A percentile compares a stretch with the other conserved stretches of the same genome.
These are phyloP conservation scores for Drosophila vallismaia DNA, from an alignment of 2,888 invertebrate genomes.

Conservation along the genomic window DNA sequence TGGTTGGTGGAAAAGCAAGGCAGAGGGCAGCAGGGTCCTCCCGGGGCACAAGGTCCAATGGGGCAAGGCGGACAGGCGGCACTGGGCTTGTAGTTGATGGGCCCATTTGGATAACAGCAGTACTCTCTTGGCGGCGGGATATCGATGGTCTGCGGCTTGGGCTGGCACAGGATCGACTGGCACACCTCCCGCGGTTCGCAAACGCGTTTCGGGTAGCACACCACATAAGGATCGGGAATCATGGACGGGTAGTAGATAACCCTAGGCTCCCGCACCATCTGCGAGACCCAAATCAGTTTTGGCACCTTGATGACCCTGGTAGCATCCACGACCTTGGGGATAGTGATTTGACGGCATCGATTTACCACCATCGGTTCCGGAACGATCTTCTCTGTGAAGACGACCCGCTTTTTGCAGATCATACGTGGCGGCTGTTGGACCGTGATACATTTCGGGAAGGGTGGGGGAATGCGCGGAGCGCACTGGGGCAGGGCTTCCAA, in stretches of 20 bases:
- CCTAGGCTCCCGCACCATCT: constrained; percentile 81
- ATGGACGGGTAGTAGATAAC: constrained; percentile 81
- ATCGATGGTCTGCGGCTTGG: constrained; percentile 81
- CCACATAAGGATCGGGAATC: constrained; percentile 81
- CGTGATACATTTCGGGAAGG: constrained; percentile 79
- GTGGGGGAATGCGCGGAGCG: constrained; percentile 78
- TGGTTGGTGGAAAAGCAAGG: constrained; percentile 39
- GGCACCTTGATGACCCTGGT: constrained; percentile 81
- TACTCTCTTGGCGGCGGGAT: constrained; percentile 81
- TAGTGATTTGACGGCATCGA: constrained; percentile 79
- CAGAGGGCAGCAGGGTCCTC: constrained; percentile 64
- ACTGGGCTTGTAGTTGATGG: constrained; percentile 78
- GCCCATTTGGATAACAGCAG: constrained; percentile 81
- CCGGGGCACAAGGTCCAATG: constrained; percentile 62
- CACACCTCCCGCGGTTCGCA: constrained; percentile 82
- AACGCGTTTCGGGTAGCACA: constrained; percentile 79
- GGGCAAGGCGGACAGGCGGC: constrained; percentile 78
- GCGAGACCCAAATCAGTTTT: constrained; percentile 81
- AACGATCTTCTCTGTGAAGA: constrained; percentile 80
- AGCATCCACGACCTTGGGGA: constrained; percentile 80
- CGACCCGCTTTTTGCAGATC: constrained; percentile 81
- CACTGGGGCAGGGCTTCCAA: constrained; percentile 81
- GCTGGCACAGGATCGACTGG: constrained; percentile 81
- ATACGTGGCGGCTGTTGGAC: constrained; percentile 81
- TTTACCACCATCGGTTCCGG: constrained; percentile 81